Evolutionary conservation across 2,113 vertebrate genomes (phyloP).

Genomic region (Larimichthys crocea): DNA sequence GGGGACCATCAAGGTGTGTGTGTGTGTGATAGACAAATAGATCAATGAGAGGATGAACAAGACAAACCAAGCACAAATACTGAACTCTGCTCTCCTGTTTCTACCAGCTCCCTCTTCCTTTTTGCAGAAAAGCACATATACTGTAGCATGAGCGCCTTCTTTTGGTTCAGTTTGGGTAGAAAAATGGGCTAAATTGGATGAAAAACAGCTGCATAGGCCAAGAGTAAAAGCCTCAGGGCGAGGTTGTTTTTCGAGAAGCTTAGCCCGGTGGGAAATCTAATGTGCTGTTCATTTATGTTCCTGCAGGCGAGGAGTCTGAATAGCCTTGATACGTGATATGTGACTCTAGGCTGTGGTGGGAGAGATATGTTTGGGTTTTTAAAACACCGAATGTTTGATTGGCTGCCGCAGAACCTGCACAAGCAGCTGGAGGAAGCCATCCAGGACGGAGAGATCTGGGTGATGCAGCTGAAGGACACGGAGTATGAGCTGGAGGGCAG

Average conservation of each 20-base stretch:
- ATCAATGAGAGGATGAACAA: too few species aligned
- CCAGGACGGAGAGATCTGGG: slow-evolving; percentile 92
- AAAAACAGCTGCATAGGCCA: slow-evolving; percentile 33
- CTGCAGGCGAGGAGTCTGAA: slow-evolving; percentile 37
- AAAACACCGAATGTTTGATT: neutral
- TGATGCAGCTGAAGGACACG: slow-evolving; percentile 96
- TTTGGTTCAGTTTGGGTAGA: neutral
- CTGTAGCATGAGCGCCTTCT: neutral
- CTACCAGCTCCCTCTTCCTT: neutral
- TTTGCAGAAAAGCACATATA: neutral
- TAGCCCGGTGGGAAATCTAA: slow-evolving; percentile 28
- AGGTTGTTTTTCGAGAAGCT: slow-evolving; percentile 27
- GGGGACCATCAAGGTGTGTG: slow-evolving; percentile 90
- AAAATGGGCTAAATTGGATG: slow-evolving; percentile 45
- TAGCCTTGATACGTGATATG: slow-evolving; percentile 1
- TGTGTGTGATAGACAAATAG: neutral
- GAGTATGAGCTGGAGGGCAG: slow-evolving; percentile 94
- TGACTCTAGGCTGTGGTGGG: slow-evolving; percentile 5
- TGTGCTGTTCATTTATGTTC: slow-evolving; percentile 35
- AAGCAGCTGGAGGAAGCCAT: slow-evolving; percentile 96
- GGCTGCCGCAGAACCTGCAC: slow-evolving; percentile 89
- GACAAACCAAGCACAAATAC: neutral
- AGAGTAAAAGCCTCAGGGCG: slow-evolving; percentile 37
- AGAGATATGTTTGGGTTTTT: neutral
- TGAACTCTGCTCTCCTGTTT: neutral